Percentiles rank a stretch among this genome's conserved stretches.
Conservation (phyloP, 2,888 invertebrate species). For the Lepidocyrtoides sp. region DNA sequence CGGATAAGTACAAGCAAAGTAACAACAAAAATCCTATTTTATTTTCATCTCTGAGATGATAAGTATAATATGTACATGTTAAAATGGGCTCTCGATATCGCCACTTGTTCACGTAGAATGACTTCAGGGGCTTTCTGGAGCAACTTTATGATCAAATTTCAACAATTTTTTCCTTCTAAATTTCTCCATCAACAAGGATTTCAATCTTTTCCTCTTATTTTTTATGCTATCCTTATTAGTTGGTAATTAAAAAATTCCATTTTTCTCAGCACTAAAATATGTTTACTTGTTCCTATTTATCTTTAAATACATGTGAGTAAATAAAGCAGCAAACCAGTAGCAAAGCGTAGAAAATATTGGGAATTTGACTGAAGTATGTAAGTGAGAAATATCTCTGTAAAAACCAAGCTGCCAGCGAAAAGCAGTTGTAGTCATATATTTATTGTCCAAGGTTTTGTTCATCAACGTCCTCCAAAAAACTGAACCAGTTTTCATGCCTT, state of each 20-base stretch:
- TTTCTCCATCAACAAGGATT: slow-evolving; percentile 28
- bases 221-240: slow-evolving; percentile 64
- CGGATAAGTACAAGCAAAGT: background rate
- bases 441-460: slow-evolving; percentile 66
- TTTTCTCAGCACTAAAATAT: slow-evolving; percentile 4
- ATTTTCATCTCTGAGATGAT: too few relatives aligned
- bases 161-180: slow-evolving; percentile 64
- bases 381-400: background rate
- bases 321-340: slow-evolving; percentile 21
- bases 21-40: too few relatives aligned
- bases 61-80: background rate
- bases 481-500: slow-evolving; percentile 78
- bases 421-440: background rate
- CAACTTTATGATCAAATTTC: slow-evolving; percentile 72
- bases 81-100: background rate
- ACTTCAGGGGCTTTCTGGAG: slow-evolving; percentile 65
- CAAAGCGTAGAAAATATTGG: background rate
- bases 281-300: background rate
- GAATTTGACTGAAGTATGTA: background rate
- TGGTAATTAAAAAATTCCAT: slow-evolving; percentile 82
- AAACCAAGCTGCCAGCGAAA: background rate
- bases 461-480: slow-evolving; percentile 39
- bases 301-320: background rate
- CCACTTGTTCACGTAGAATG: background rate
- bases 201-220: slow-evolving; percentile 61